Evolutionary conservation across 2,113 vertebrate species (phyloP), one percentile per base, ranked within the genome.

Genomic region (Epinephelus lanceolatus): DNA sequence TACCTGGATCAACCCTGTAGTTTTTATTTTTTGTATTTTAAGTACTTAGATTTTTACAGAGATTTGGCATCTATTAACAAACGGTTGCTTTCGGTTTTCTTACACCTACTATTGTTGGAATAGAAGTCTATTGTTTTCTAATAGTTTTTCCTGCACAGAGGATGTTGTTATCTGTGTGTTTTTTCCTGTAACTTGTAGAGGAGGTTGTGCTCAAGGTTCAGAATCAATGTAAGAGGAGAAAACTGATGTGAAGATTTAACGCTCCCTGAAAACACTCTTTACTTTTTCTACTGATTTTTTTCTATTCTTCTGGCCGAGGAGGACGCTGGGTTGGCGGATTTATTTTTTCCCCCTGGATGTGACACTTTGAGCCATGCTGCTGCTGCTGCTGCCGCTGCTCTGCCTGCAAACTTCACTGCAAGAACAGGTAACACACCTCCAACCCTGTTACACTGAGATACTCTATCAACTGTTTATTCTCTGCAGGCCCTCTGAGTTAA

Each of bases 351-450:
- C 57, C 17, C 63, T 84, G 84, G 57, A 90, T 85, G 80, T 86
- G 78, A 88, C 65, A 80, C 30, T 56, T 18, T n/a, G 52, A 88
- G 81, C 66, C 84, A 91, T 92, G 89, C 25, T 84, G 17, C 47
- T 74, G 33, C 47, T 74, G 57, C 71, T 88, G 11, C 76, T 87
- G 67, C 78, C 84, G 76, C 59, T 83, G 42, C 60, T 89, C 60
- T 53, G 69, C 25, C 66, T 86, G 67, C 86, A 85, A 15, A 77
- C 79, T 1, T 89, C 88, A 59, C 61, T 60, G 47, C 89, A 92
- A 61, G 33, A 88, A 67, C 88, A 88, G 92, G 92, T 93, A 92
- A 83, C 65, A 40, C 71, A 76, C 19, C 52, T 72, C 56, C 70
- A 61, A 7, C 59, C 45, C 37, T 2, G 14, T 18, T 4, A 47